Base-by-base conservation (phyloP, 1,140 invertebrate genomes). In the Palaemon carinicauda region DNA sequence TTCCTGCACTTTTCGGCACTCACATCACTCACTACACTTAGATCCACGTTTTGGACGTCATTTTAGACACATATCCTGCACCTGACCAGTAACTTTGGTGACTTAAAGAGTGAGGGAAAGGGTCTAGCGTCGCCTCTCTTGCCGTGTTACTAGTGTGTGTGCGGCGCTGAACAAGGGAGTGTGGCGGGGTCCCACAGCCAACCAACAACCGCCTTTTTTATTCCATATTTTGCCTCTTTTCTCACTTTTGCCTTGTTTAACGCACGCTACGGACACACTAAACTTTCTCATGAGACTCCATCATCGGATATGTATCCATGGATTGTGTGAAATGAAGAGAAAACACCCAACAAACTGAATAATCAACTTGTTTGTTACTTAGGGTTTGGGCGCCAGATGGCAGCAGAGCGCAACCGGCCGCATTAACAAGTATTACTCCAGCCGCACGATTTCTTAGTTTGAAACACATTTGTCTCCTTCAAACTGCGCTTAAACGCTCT, bases 121-220 rank as follows among this genome's bases (percentile, higher is more conserved):
- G 33, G 77, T 77, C 24, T 31, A 78, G 83, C 83, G 83, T 80
- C 52, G 31, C 83, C 27, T 50, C 83, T 50, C 83, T 80, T 71
- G 77, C 60, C 75, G 83, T 65, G 54, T 31, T 52, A 80, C 77
- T 80, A 75, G 54, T 31, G 83, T 80, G 83, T 86, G 83, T 86
- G 83, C 50, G 53, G 83, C 83, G 77, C 56, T 65, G 83, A 86
- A 86, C 83, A 86, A 86, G 83, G 83, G 83, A 86, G 77, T 78
- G 75, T 86, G 83, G 83, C 83, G 83, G 77, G 83, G 83, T 79
- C 77, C 52, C 75, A 52, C 24, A 51, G 53, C 75, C 83, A 69
- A 75, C 56, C 83, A 69, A 80, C 83, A 80, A 29, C 60, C 19
- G 33, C 77, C 83, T 86, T 86, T 86, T 86, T 86, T 86, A 86